Conservation (phyloP, 2,113 vertebrate genomes). For the Mormyrus iriodes region DNA sequence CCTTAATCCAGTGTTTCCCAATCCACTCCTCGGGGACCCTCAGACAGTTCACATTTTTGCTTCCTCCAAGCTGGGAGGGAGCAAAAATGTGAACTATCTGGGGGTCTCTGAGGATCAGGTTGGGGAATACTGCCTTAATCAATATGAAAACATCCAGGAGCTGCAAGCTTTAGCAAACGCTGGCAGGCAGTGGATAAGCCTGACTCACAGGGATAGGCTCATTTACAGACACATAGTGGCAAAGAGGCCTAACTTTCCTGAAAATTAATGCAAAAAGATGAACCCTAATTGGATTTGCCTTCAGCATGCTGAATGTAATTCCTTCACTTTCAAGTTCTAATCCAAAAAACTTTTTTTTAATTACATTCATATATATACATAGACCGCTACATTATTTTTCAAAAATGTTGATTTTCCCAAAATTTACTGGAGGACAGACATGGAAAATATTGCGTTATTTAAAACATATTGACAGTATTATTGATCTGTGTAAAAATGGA, state of each 20-base stretch:
- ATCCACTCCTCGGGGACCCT: background rate
- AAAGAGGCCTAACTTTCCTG: background rate
- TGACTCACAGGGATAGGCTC: background rate
- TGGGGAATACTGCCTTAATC: background rate
- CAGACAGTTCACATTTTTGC: background rate
- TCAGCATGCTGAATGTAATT: background rate
- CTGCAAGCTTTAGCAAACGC: background rate
- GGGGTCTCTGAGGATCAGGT: background rate
- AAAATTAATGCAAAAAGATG: background rate
- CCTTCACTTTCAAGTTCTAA: background rate
- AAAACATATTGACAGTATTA: background rate
- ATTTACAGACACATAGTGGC: background rate
- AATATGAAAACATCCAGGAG: background rate
- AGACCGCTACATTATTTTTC: background rate
- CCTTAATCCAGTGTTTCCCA: background rate
- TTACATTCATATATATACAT: background rate
- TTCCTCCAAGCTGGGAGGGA: background rate
- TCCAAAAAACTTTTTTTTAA: background rate
- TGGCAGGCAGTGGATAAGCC: background rate
- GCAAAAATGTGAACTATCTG: background rate
- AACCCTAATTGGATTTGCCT: background rate
- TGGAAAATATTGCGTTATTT: background rate
- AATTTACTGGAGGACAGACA: background rate
- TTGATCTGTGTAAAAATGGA: background rate
- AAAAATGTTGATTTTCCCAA: background rate